phyloP scores from a whole-genome alignment of 2,888 invertebrate genomes.

The Bellardia bayeri region DNA sequence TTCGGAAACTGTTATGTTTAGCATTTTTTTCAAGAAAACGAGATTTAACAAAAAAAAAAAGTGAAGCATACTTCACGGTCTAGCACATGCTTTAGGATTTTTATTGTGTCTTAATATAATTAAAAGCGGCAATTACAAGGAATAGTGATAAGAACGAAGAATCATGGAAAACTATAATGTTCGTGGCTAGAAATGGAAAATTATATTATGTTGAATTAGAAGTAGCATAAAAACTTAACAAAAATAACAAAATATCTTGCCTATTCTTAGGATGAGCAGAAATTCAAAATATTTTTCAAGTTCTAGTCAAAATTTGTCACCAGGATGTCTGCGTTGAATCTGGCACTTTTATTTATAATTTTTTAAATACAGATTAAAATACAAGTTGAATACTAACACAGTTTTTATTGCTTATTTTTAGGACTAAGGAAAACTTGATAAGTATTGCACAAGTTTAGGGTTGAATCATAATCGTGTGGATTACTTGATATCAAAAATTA shows the following conservation, averaged over 20 bases:
- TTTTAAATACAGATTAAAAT: no score
- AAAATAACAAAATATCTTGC: no score
- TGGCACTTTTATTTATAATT: no score
- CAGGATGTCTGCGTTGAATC: no score
- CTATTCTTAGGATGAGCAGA: not conserved
- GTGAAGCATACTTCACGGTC: slow-evolving; percentile 53
- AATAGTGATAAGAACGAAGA: slow-evolving; percentile 37
- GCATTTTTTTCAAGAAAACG: slow-evolving; percentile 14
- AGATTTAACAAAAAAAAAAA: slow-evolving; percentile 4
- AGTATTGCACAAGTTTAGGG: not conserved
- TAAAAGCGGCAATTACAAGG: not conserved
- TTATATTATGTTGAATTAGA: slow-evolving; percentile 1
- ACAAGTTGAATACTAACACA: no score
- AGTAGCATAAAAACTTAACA: not conserved
- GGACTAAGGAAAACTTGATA: no score
- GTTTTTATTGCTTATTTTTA: no score
- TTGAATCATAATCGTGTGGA: not conserved
- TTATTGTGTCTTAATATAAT: not conserved
- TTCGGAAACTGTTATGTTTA: slow-evolving; percentile 53
- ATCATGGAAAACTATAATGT: slow-evolving; percentile 49
- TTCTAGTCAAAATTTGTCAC: no score
- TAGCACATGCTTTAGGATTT: slow-evolving; percentile 14
- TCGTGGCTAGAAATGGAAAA: slow-evolving; percentile 8
- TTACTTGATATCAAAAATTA: no score
- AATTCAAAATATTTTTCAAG: no score